phyloP scores from a whole-genome alignment of 2,888 invertebrate genomes.

The Odontocolon sp. region DNA sequence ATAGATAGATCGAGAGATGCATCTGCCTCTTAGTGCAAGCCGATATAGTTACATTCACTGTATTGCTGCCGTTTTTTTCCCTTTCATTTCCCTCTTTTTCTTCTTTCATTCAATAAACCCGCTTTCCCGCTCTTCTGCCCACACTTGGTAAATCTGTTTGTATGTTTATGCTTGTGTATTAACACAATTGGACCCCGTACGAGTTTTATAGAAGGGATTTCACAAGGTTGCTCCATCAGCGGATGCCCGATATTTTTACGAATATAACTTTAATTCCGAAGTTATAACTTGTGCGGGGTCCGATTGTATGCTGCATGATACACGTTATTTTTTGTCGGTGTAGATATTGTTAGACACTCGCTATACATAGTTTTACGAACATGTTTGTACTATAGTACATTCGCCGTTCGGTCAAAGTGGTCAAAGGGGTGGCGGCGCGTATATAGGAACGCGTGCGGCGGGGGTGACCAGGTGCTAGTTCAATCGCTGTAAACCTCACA shows the following conservation, averaged over 20 bases:
- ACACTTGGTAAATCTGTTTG: conserved; percentile 33
- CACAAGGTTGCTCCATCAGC: no score
- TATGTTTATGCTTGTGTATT: conserved; percentile 13
- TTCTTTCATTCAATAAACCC: conserved; percentile 30
- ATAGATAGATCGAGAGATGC: conserved; percentile 46
- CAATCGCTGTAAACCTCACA: conserved; percentile 19
- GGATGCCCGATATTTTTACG: no score
- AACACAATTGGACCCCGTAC: no score
- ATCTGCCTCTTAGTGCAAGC: conserved; percentile 53
- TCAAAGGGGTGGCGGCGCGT: conserved; percentile 65
- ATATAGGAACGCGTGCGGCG: conserved; percentile 59
- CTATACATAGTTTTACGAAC: no score
- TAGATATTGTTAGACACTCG: not conserved
- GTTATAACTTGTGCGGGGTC: no score
- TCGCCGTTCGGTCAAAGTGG: conserved; percentile 62
- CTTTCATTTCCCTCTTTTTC: conserved; percentile 25
- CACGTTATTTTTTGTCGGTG: no score
- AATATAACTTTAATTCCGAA: no score
- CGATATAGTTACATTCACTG: conserved; percentile 49
- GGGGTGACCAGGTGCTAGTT: conserved; percentile 73
- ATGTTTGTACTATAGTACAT: conserved; percentile 41
- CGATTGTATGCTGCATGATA: no score
- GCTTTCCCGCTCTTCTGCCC: conserved; percentile 46
- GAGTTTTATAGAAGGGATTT: no score
- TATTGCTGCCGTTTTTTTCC: conserved; percentile 11